These are phyloP conservation scores for Papilio glaucus DNA, from an alignment of 1,140 invertebrate genomes.

Conservation along the genomic window DNA sequence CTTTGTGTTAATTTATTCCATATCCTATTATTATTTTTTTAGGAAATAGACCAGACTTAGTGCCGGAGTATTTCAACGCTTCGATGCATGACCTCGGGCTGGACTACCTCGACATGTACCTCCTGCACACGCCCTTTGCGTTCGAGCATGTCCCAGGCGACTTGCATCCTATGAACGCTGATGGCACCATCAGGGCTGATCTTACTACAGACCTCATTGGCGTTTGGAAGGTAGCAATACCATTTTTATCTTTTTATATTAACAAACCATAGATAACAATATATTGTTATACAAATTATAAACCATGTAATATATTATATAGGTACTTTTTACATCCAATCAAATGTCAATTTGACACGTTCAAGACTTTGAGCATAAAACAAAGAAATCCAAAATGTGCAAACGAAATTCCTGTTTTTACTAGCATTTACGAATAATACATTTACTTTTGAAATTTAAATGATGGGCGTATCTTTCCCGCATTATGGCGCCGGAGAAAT, in stretches of 20 bases:
- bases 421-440: not conserved
- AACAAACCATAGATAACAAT: not conserved
- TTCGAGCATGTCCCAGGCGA: conserved; percentile 75
- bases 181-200: conserved; percentile 87
- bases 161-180: conserved; percentile 79
- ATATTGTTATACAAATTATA: no score
- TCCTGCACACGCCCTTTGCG: conserved; percentile 86
- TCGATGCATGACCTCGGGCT: conserved; percentile 85
- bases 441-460: conserved; percentile 23
- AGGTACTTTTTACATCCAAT: not conserved
- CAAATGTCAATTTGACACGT: conserved; percentile 13
- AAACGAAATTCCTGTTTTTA: conserved; percentile 20
- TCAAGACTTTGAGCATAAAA: conserved; percentile 11
- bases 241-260: not conserved
- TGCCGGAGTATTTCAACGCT: conserved; percentile 85
- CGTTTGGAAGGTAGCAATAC: conserved; percentile 89
- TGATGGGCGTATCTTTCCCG: conserved; percentile 55
- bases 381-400: conserved; percentile 18
- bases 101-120: conserved; percentile 88
- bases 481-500: conserved; percentile 41
- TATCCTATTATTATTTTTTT: conserved; percentile 18
- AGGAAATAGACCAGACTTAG: conserved; percentile 81
- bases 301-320: not conserved
- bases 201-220: conserved; percentile 86
- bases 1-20: no score